Percentiles rank a stretch among this genome's conserved stretches.
Evolutionary conservation across 2,797 vertebrate species (phyloP).

Genomic region (Gymnothorax javanicus): DNA sequence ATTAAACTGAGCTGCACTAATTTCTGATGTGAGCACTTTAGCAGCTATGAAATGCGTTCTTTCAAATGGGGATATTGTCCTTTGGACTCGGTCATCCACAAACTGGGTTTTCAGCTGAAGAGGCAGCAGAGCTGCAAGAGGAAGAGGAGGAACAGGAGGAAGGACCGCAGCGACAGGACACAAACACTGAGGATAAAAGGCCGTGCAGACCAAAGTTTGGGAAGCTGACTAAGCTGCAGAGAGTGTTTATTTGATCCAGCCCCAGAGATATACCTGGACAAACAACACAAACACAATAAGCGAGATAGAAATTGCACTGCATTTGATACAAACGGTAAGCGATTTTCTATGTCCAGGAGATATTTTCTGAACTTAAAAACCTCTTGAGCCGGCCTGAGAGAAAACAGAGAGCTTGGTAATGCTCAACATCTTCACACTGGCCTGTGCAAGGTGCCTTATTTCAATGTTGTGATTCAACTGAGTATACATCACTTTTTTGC

Average conservation of each 20-base stretch:
- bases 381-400: background rate
- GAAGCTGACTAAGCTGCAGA: background rate
- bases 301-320: background rate
- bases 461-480: background rate
- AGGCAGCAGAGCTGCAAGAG: background rate
- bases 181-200: background rate
- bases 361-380: conserved; percentile 8
- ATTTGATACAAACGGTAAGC: background rate
- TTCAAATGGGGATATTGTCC: background rate
- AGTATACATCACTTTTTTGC: background rate
- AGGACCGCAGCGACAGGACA: background rate
- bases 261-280: background rate
- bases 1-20: no score
- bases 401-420: background rate
- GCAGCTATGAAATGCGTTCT: background rate
- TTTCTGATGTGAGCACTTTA: background rate
- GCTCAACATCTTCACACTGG: background rate
- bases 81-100: background rate
- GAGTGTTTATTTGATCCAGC: background rate
- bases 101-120: background rate
- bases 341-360: background rate
- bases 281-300: background rate
- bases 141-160: background rate
- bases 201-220: background rate
- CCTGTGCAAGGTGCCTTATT: background rate